phyloP scores from a whole-genome alignment of 2,888 invertebrate species.

The Caenorhabditis sinica region DNA sequence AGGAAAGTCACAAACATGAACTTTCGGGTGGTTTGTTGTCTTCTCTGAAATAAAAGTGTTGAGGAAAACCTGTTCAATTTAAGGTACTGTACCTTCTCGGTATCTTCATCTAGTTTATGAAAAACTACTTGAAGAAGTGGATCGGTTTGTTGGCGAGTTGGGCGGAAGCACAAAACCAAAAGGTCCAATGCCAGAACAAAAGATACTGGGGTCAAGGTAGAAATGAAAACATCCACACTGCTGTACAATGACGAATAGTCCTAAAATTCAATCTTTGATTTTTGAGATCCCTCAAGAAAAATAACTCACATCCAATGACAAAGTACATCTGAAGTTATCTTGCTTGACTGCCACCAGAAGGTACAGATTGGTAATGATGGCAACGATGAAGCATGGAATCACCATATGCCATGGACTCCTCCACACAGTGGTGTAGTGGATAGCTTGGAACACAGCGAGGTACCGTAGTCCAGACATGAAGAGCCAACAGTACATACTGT shows the following conservation, averaged over 20 bases:
- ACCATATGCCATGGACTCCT: conserved; percentile 66
- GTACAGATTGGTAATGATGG: conserved; percentile 70
- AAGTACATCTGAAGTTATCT: conserved; percentile 57
- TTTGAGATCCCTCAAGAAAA: background rate
- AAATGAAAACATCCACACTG: conserved; percentile 72
- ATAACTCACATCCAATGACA: conserved; percentile 64
- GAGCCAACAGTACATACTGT: conserved; percentile 80
- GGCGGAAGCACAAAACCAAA: conserved; percentile 76
- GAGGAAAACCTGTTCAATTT: background rate
- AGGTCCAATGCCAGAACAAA: conserved; percentile 74
- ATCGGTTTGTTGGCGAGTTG: conserved; percentile 67
- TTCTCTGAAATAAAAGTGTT: conserved; percentile 54
- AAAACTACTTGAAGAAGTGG: conserved; percentile 80
- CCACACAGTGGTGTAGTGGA: conserved; percentile 70
- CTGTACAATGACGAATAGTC: conserved; percentile 56
- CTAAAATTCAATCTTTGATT: conserved; percentile 39
- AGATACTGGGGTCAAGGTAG: conserved; percentile 71
- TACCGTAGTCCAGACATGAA: conserved; percentile 79
- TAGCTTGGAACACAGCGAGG: conserved; percentile 72
- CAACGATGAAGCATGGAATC: conserved; percentile 52
- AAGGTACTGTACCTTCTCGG: conserved; percentile 69
- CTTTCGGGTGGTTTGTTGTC: conserved; percentile 68
- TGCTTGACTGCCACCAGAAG: conserved; percentile 65
- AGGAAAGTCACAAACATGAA: conserved; percentile 78
- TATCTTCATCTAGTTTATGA: conserved; percentile 77